Conservation (phyloP, 2,888 invertebrate genomes). For the Pseudeuparius sepicola region DNA sequence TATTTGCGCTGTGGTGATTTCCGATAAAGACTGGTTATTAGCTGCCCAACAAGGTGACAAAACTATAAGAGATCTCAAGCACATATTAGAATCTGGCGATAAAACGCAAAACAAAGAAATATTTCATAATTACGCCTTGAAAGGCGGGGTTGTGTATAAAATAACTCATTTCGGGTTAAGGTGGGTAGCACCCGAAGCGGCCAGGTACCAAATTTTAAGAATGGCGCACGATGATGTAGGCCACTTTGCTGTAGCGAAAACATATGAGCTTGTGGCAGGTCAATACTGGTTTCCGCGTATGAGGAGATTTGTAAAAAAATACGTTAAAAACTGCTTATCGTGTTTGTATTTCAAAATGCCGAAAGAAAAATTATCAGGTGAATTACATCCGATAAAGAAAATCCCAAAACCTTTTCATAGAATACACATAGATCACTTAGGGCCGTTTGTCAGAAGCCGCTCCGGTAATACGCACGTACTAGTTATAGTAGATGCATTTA, state of each 20-base stretch:
- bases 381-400: conserved; percentile 12
- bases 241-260: conserved; percentile 14
- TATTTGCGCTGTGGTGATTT: conserved; percentile 8
- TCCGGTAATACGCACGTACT: conserved; percentile 12
- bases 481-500: conserved; percentile 13
- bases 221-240: conserved; percentile 9
- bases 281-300: conserved; percentile 16
- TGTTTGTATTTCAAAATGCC: conserved; percentile 14
- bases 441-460: conserved; percentile 12
- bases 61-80: conserved; percentile 3
- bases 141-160: conserved; percentile 7
- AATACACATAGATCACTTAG: too few relatives aligned
- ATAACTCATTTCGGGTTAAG: conserved; percentile 7
- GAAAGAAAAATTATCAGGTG: conserved; percentile 13
- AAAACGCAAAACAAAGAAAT: conserved; percentile 4
- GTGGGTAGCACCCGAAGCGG: conserved; percentile 7
- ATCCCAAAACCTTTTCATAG: conserved; percentile 10
- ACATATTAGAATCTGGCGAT: conserved; percentile 10
- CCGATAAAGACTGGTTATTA: conserved; percentile 10
- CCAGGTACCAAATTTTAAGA: conserved; percentile 5
- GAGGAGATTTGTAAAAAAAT: conserved; percentile 16
- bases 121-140: conserved; percentile 8
- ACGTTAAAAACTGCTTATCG: conserved; percentile 11
- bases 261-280: conserved; percentile 8
- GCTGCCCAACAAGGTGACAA: conserved; percentile 7